Evolutionary conservation across 2,888 invertebrate species (phyloP), one percentile per base, ranked within the genome.

Genomic region (Onchidella celtica): DNA sequence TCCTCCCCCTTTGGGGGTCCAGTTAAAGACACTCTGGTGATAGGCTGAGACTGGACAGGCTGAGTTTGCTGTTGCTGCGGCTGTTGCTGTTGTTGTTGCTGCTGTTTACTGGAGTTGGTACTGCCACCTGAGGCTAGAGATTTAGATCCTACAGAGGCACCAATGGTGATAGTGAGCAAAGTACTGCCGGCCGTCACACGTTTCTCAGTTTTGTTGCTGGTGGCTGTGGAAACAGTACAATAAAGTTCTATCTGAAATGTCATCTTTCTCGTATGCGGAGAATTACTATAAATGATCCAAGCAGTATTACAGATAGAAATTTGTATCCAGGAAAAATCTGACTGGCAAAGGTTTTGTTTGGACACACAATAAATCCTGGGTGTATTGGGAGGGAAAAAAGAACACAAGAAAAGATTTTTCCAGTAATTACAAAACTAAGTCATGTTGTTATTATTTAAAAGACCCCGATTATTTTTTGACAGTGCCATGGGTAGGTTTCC

Each of bases 81-180:
- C 38, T n/a, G 29, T 61, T n/a, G 40, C 9, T 63, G 72, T 6
- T 38, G 63, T 27, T 73, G 57, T n/a, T 55, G 47, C 63, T 38
- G 61, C 17, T 61, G 73, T 73, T 55, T 61, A 36, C 29, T 40
- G 21, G 47, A 75, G 47, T 34, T 76, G 66, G 34, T 29, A 21
- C 32, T 27, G 59, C 68, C 74, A 38, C 66, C 61, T 36, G 1
- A 27, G 29, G 57, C 4, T 2, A 21, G n/a, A 36, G 74, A 6
- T 3, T 40, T 66, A 17, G 24, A 6, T 27, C 27, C 34, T 63
- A 75, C 6, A 0, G 73, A n/a, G 27, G 70, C 34, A 21, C 81
- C 81, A 47, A 76, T 75, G 55, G 75, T 81, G 38, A 81, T 81
- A 27, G 68, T 75, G 36, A 76, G 81, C 11, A 81, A 65, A 34